Base-by-base conservation (phyloP, 1,140 invertebrate genomes). In the Arctopsyche grandis region DNA sequence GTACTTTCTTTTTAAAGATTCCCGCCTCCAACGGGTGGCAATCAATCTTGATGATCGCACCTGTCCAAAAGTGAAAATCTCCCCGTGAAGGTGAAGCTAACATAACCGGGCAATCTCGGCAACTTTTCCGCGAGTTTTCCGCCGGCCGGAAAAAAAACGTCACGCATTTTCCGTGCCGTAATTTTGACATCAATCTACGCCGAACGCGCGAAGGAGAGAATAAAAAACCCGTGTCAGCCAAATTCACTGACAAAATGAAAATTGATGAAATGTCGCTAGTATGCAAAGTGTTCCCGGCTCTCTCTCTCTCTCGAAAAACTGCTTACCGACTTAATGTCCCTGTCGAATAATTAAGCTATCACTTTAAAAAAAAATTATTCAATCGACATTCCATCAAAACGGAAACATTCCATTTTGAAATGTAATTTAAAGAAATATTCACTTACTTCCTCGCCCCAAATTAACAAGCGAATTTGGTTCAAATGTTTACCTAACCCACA, bases 41-140 rank as follows among this genome's bases (percentile, higher is more conserved):
- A 76, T 76, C 74, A 76, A 76, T 76, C 74, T 76, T 63, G 74
- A 76, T 76, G 74, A 76, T 76, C 56, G 74, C 74, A 76, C 56
- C 52, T 76, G 74, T 76, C 74, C 74, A 76, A 66, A 66, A 66
- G 74, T 76, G 74, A 76, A 76, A 52, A 76, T 43, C 56, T 76
- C 56, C 22, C 22, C 26, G 24, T 16, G 69, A 56, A 74, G 48
- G 48, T 56, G 71, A 71, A 71, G 38, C 69, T n/a, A 71, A 71
- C 44, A 71, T 71, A 71, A 71, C 69, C 44, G 69, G 69, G 69
- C 69, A 71, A 71, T 71, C 69, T 71, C 38, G 69, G 69, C 69
- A 71, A 71, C 44, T 48, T 46, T 29, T 46, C 44, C 43, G 22
- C 22, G 71, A 74, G 26, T 70, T 70, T 70, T 26, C n/a, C 70